A percentile compares a stretch with the other conserved stretches of the same genome.
Evolutionary conservation across 2,113 vertebrate genomes (phyloP).

Genomic region (Dolichotis patagonum): DNA sequence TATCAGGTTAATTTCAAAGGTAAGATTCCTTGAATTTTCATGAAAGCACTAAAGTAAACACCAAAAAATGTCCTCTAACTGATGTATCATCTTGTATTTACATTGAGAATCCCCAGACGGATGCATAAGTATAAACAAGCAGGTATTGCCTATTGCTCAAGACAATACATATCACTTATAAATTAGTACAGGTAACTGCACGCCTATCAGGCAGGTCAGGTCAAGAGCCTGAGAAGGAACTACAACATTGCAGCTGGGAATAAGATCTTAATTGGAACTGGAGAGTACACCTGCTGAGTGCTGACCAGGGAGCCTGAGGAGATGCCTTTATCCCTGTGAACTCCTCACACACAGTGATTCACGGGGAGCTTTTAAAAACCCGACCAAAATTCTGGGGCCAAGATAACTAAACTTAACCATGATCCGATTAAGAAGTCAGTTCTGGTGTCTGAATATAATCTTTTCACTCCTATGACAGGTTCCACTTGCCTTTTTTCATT

Average conservation of each 20-base stretch:
- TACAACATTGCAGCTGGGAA: no score
- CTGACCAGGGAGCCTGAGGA: no score
- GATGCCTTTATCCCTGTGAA: no score
- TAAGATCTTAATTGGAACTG: no score
- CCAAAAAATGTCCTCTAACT: not conserved
- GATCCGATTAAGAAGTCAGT: no score
- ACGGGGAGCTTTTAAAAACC: not conserved
- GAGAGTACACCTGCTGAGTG: no score
- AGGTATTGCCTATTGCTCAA: not conserved
- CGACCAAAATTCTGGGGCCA: not conserved
- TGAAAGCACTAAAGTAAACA: not conserved
- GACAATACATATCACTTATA: no score
- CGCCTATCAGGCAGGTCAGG: rapidly evolving
- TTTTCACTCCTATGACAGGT: no score
- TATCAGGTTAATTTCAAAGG: not conserved
- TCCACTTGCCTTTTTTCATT: not conserved
- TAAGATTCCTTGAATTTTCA: not conserved
- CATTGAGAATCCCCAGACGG: not conserved
- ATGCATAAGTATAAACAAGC: not conserved
- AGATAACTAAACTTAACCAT: not conserved
- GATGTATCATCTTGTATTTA: not conserved
- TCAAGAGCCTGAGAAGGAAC: no score
- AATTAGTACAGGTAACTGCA: no score
- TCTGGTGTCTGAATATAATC: no score
- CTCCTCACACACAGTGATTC: no score